phyloP scores from a whole-genome alignment of 2,888 invertebrate species.

The Chaetoderma sp. region DNA sequence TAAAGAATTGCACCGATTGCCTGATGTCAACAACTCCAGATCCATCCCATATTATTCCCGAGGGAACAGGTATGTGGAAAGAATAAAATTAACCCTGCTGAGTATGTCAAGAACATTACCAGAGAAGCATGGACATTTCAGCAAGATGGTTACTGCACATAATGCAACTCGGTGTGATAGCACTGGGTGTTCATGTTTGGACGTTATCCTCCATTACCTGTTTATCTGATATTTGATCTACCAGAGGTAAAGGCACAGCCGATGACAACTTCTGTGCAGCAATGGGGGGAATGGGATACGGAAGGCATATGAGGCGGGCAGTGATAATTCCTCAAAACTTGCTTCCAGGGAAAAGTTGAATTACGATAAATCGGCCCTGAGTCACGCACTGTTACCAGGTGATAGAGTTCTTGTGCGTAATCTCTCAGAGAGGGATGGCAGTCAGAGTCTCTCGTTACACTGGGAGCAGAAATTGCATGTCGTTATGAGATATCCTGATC shows the following conservation, averaged over 20 bases:
- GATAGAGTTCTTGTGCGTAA: too few relatives aligned
- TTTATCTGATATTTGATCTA: conserved; percentile 17
- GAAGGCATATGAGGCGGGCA: not conserved
- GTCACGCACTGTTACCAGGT: not conserved
- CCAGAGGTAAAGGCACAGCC: not conserved
- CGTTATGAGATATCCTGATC: too few relatives aligned
- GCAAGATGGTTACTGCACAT: conserved; percentile 16
- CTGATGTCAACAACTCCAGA: conserved; percentile 9
- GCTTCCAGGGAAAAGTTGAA: not conserved
- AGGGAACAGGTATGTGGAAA: conserved; percentile 19
- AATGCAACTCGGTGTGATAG: conserved; percentile 19
- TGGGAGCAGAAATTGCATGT: conserved; percentile 22
- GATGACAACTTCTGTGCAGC: not conserved
- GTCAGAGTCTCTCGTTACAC: conserved; percentile 7
- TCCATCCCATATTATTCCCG: conserved; percentile 25
- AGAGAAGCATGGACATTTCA: conserved; percentile 3
- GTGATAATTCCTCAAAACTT: not conserved
- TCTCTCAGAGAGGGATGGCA: too few relatives aligned
- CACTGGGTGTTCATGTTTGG: conserved; percentile 17
- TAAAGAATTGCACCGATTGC: not conserved
- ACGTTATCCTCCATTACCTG: conserved; percentile 6
- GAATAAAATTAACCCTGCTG: conserved; percentile 19
- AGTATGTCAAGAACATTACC: conserved; percentile 20
- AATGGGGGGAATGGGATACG: not conserved
- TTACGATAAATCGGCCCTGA: not conserved